A percentile compares a stretch with the other conserved stretches of the same genome.
Evolutionary conservation across 2,113 vertebrate genomes (phyloP).

Genomic region (Perognathus longimembris): DNA sequence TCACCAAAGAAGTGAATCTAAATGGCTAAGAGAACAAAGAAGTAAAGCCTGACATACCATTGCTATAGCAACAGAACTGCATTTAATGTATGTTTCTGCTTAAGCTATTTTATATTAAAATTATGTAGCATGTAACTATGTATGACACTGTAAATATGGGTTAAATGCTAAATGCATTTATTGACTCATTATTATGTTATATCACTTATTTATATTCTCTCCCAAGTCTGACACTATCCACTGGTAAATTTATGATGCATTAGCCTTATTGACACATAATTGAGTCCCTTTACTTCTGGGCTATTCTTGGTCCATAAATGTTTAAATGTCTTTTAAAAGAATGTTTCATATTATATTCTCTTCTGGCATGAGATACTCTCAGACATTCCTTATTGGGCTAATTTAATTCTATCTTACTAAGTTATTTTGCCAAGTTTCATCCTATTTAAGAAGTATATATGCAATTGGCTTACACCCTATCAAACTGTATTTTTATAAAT

Average conservation of each 20-base stretch:
- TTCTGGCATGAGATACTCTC: background rate
- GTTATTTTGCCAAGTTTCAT: background rate
- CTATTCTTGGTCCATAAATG: background rate
- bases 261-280: background rate
- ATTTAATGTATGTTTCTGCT: background rate
- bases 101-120: background rate
- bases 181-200: background rate
- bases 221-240: background rate
- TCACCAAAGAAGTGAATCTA: background rate
- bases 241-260: too few relatives aligned
- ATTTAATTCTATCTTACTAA: background rate
- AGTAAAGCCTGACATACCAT: background rate
- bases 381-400: background rate
- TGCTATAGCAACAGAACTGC: background rate
- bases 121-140: background rate
- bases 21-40: background rate
- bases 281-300: background rate
- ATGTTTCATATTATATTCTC: background rate
- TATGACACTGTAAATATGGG: background rate
- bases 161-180: background rate
- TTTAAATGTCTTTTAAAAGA: slow-evolving; percentile 2
- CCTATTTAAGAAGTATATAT: too few relatives aligned
- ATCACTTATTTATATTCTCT: background rate
- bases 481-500: background rate
- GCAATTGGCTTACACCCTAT: background rate